phyloP scores from a whole-genome alignment of 2,113 vertebrate genomes.

The Bubo bubo region DNA sequence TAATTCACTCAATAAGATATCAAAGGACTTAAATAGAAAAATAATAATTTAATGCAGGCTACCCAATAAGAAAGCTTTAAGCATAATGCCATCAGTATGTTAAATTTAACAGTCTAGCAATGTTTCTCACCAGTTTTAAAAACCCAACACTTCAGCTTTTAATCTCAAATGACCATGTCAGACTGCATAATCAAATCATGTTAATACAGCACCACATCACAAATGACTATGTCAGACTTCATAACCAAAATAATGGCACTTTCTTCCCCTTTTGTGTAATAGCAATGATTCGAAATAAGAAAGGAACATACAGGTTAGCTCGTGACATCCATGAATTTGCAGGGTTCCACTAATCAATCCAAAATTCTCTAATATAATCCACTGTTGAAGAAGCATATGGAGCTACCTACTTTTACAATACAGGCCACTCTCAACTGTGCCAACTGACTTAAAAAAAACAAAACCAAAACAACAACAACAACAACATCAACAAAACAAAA shows the following conservation, averaged over 20 bases:
- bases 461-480: background rate
- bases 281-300: background rate
- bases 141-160: background rate
- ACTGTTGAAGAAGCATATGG: background rate
- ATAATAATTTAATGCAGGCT: background rate
- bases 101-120: background rate
- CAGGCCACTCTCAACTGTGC: accelerated
- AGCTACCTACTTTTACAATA: background rate
- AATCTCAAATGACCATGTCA: background rate
- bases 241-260: background rate
- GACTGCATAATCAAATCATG: background rate
- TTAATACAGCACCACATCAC: background rate
- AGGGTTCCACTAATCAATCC: background rate
- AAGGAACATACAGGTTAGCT: background rate
- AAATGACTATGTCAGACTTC: background rate
- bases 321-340: background rate
- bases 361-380: background rate
- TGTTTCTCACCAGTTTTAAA: background rate
- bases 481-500: no score
- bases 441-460: accelerated
- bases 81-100: background rate
- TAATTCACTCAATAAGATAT: background rate
- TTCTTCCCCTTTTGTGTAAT: accelerated
- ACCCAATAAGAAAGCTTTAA: background rate
- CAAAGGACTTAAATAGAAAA: background rate